phyloP scores from a whole-genome alignment of 2,113 vertebrate genomes.

The Phylloscopus whistleri region DNA sequence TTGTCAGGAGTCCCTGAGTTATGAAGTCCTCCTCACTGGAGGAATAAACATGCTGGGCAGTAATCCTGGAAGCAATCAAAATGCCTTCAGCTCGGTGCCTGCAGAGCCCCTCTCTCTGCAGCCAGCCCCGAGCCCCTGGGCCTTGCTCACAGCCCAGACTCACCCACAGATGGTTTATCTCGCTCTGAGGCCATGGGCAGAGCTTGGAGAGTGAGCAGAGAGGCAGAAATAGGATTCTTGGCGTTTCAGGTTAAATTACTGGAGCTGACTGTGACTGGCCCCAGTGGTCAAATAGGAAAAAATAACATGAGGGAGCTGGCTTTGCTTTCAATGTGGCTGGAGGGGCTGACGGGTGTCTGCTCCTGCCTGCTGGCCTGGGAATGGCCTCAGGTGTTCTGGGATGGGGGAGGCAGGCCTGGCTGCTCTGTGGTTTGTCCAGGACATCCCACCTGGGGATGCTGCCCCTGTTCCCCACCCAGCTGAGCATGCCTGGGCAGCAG shows the following conservation, averaged over 20 bases:
- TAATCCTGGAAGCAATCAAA: slow-evolving; percentile 65
- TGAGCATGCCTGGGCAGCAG: not conserved
- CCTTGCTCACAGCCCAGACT: not conserved
- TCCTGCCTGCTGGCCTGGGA: not conserved
- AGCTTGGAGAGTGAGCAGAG: not conserved
- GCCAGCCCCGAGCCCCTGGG: not conserved
- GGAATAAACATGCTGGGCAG: slow-evolving; percentile 62
- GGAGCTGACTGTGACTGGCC: not conserved
- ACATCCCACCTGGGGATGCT: not conserved
- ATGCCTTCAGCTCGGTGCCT: slow-evolving; percentile 12
- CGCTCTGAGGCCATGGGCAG: not conserved
- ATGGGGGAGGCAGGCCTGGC: not conserved
- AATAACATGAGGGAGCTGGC: not conserved
- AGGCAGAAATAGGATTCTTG: slow-evolving; percentile 15
- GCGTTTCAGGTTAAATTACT: slow-evolving; percentile 12
- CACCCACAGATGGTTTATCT: not conserved
- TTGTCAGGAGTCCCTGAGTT: slow-evolving; percentile 67
- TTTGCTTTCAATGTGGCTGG: not conserved
- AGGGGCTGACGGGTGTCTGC: not conserved
- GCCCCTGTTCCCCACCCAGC: not conserved
- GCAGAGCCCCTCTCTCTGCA: slow-evolving; percentile 5
- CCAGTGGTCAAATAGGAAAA: not conserved
- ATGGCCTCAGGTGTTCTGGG: not conserved
- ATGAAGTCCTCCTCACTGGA: slow-evolving; percentile 49
- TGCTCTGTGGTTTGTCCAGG: not conserved